A percentile compares a stretch with the other conserved stretches of the same genome.
These are phyloP conservation scores for Cebus imitator DNA, from an alignment of 2,113 vertebrate genomes.

Conservation along the genomic window DNA sequence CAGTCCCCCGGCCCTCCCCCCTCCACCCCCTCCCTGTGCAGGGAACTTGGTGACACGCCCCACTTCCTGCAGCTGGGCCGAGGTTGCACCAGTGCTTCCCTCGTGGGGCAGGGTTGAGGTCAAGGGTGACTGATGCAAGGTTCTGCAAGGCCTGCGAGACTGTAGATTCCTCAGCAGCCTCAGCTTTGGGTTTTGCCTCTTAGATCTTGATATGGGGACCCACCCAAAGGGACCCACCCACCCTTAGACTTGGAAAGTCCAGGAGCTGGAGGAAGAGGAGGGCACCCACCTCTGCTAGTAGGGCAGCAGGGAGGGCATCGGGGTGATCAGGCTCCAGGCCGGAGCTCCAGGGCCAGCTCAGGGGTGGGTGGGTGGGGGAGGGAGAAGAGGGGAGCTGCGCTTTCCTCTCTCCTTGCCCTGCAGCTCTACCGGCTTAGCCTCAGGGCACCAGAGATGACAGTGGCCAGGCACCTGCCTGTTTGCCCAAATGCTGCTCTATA, in stretches of 20 bases:
- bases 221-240: accelerated
- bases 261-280: accelerated
- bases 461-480: neutral
- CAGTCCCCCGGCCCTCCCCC: too few relatives aligned
- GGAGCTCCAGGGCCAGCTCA: too few relatives aligned
- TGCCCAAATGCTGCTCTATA: accelerated
- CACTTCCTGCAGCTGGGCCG: neutral
- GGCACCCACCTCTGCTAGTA: accelerated
- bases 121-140: neutral
- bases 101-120: accelerated
- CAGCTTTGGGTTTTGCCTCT: neutral
- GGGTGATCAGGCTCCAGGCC: too few relatives aligned
- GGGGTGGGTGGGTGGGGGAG: too few relatives aligned
- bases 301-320: accelerated
- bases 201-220: neutral
- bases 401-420: neutral
- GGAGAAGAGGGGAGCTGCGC: accelerated
- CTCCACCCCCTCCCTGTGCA: accelerated
- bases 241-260: too few relatives aligned
- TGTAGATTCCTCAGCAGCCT: neutral
- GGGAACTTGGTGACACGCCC: neutral
- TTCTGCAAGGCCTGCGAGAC: neutral
- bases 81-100: accelerated
- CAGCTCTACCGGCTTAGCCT: neutral
- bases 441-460: too few relatives aligned